Conservation (phyloP, 2,797 vertebrate genomes). For the Pristis pectinata region DNA sequence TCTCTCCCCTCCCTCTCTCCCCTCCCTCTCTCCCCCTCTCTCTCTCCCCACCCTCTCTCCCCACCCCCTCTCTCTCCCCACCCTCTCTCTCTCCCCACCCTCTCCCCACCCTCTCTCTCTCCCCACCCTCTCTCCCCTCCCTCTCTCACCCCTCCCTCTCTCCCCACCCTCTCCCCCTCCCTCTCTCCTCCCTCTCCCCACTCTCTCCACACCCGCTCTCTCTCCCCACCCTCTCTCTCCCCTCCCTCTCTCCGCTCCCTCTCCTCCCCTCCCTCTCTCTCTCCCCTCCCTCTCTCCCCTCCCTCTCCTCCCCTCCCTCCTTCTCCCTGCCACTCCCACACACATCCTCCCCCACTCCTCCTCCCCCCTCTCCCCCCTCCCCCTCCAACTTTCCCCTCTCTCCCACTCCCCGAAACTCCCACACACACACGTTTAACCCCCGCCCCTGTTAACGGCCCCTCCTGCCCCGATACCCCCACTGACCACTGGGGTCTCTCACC, state of each 20-base stretch:
- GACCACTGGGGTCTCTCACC: too few relatives aligned
- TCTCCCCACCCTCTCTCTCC: too few relatives aligned
- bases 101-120: too few relatives aligned
- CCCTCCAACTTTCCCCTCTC: neutral
- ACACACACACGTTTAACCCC: too few relatives aligned
- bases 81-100: too few relatives aligned
- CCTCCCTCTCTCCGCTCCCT: too few relatives aligned
- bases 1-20: neutral
- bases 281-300: neutral
- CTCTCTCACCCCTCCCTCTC: too few relatives aligned
- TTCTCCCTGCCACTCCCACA: rapidly evolving
- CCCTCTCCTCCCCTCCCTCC: too few relatives aligned
- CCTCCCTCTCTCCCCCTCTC: neutral
- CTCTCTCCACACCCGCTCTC: too few relatives aligned
- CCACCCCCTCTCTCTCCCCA: neutral
- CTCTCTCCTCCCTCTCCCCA: neutral
- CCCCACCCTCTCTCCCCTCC: too few relatives aligned
- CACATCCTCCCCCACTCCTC: neutral
- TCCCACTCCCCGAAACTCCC: rapidly evolving
- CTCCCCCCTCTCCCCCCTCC: neutral
- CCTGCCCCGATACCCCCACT: too few relatives aligned
- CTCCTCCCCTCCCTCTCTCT: neutral
- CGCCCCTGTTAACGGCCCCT: too few relatives aligned
- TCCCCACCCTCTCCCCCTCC: neutral
- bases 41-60: neutral